Conservation (phyloP, 2,888 invertebrate genomes). For the Epinotia bilunana region DNA sequence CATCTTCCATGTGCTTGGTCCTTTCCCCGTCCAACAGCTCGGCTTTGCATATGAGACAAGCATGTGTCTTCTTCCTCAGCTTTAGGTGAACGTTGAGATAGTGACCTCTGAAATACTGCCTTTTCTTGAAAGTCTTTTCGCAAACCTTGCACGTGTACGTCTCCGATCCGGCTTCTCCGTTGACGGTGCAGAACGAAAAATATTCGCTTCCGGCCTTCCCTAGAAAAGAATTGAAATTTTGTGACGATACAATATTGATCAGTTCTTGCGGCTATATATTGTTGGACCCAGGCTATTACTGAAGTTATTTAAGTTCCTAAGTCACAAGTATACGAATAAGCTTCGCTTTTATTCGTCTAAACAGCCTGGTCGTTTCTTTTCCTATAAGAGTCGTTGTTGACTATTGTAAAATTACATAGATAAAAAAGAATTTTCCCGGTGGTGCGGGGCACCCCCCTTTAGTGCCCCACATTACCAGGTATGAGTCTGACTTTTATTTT, state of each 20-base stretch:
- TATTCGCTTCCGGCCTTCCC: slow-evolving; percentile 13
- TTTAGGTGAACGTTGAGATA: slow-evolving; percentile 33
- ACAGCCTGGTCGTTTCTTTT: too few relatives aligned
- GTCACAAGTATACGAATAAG: neutral
- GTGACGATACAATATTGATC: neutral
- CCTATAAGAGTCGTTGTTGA: neutral
- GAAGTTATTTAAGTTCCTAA: neutral
- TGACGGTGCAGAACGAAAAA: neutral
- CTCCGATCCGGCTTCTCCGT: slow-evolving; percentile 36
- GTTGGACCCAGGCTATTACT: too few relatives aligned
- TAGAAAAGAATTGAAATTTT: slow-evolving; percentile 43
- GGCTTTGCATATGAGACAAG: slow-evolving; percentile 30
- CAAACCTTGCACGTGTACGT: slow-evolving; percentile 37
- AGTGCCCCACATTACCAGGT: too few relatives aligned
- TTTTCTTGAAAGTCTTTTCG: slow-evolving; percentile 21
- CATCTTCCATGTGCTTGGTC: slow-evolving; percentile 30
- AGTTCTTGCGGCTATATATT: neutral
- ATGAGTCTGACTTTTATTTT: too few relatives aligned
- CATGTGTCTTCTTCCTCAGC: neutral
- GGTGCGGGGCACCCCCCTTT: too few relatives aligned
- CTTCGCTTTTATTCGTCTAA: neutral
- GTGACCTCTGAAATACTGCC: slow-evolving; percentile 23
- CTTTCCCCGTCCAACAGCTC: neutral
- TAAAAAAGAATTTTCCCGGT: too few relatives aligned
- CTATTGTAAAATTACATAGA: neutral